phyloP scores from a whole-genome alignment of 1,140 invertebrate genomes.

The Linepithema humile region DNA sequence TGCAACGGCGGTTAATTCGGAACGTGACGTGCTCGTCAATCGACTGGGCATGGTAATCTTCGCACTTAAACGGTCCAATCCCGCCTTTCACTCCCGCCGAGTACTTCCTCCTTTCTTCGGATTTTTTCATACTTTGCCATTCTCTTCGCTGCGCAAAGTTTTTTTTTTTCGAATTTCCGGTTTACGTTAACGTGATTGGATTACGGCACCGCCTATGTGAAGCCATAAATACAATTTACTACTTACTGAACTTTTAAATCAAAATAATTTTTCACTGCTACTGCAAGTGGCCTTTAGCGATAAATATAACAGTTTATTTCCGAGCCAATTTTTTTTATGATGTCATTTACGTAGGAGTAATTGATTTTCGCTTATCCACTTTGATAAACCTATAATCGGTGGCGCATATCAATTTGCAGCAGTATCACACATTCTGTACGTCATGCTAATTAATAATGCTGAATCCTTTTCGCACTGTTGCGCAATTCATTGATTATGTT shows the following conservation, averaged over 20 bases:
- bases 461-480: neutral
- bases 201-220: neutral
- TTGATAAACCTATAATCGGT: no score
- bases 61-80: slow-evolving; percentile 34
- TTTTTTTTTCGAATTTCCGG: slow-evolving; percentile 13
- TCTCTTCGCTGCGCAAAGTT: neutral
- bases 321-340: neutral
- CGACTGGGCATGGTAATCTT: slow-evolving; percentile 26
- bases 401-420: neutral
- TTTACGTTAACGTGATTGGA: slow-evolving; percentile 7
- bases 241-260: neutral
- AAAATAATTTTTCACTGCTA: neutral
- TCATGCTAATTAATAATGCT: neutral
- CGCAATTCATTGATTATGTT: neutral
- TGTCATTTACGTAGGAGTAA: neutral
- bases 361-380: neutral
- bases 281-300: neutral
- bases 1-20: slow-evolving; percentile 9
- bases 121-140: slow-evolving; percentile 44
- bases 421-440: neutral
- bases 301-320: neutral
- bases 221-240: neutral
- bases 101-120: slow-evolving; percentile 64
- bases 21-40: slow-evolving; percentile 36
- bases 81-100: slow-evolving; percentile 62